A percentile compares a stretch with the other conserved stretches of the same genome.
phyloP scores from a whole-genome alignment of 2,113 vertebrate species.

The Arizona elegans region DNA sequence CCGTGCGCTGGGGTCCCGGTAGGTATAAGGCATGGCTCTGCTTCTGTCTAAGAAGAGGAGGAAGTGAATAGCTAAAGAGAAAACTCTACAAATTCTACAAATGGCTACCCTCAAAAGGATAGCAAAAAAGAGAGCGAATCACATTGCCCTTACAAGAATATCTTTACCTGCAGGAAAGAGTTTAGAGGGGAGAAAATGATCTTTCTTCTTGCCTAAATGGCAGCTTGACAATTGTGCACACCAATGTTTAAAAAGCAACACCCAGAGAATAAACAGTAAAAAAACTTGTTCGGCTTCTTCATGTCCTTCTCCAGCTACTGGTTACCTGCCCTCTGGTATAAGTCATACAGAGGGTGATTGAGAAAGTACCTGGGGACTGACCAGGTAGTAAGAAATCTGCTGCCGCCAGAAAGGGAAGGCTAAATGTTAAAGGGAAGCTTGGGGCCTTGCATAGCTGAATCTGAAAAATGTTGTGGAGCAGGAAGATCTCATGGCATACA shows the following conservation, averaged over 20 bases:
- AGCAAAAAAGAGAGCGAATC: background rate
- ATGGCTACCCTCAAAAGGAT: background rate
- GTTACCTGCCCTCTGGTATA: background rate
- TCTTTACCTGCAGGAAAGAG: background rate
- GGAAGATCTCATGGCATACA: background rate
- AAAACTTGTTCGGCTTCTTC: rapidly evolving
- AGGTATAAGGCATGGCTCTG: conserved; percentile 75
- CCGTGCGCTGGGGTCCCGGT: conserved; percentile 44
- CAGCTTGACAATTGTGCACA: background rate
- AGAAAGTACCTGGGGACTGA: background rate
- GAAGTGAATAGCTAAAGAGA: background rate
- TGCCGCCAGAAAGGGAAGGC: background rate
- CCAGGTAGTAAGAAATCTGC: background rate
- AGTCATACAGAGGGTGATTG: background rate
- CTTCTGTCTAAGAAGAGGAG: background rate
- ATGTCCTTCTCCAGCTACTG: background rate
- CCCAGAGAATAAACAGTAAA: conserved; percentile 64
- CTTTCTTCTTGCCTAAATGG: background rate
- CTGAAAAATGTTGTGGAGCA: background rate
- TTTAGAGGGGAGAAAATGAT: background rate
- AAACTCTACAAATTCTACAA: background rate
- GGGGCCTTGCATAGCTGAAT: background rate
- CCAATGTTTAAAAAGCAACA: conserved; percentile 1
- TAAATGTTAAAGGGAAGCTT: rapidly evolving
- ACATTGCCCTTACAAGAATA: background rate